Base-by-base conservation (phyloP, 2,888 invertebrate genomes). In the Thelaira solivaga region DNA sequence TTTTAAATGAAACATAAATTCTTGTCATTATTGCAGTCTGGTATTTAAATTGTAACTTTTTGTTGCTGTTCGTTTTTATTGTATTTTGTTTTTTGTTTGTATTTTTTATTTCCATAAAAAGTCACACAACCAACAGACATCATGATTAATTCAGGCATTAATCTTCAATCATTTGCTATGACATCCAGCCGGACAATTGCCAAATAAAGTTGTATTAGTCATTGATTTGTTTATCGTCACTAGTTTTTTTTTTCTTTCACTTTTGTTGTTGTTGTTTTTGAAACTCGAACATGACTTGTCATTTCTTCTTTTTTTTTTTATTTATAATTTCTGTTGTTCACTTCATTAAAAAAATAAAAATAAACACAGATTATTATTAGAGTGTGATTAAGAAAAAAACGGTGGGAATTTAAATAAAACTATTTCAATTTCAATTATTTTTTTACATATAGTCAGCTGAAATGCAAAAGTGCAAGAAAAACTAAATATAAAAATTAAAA, bases 251-350 rank as follows among this genome's bases (percentile, higher is more conserved):
- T 49, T 61, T 53, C 18, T 43, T 43, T n/a, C 47, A 11, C 24
- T 43, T 22, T 11, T 47, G 4, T n/a, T 43, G 29, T 18, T 24
- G n/a, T n/a, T n/a, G n/a, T 45, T 55, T 62, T 55, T 36, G 7
- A 34, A 72, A 65, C 43, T 61, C 39, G 61, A 51, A 45, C 67
- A 74, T 67, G 74, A 74, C 45, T 67, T 67, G 59, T 41, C 59
- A 74, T 39, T 7, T 57, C 26, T 71, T 45, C 4, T 49, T 61
- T 8, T 26, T 29, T 18, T 39, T 36, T 36, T 36, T 47, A 29
- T 11, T 39, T 57, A 16, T 26, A 11, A 3, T 39, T 69, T 43
- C 11, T 55, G 8, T 59, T 51, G 20, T 41, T 64, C n/a, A 31
- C 10, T 18, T 71, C 11, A 20, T 41, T 51, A 31, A 71, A n/a